Conservation (phyloP, 1,140 invertebrate species). For the Akabosia matsudoensis region DNA sequence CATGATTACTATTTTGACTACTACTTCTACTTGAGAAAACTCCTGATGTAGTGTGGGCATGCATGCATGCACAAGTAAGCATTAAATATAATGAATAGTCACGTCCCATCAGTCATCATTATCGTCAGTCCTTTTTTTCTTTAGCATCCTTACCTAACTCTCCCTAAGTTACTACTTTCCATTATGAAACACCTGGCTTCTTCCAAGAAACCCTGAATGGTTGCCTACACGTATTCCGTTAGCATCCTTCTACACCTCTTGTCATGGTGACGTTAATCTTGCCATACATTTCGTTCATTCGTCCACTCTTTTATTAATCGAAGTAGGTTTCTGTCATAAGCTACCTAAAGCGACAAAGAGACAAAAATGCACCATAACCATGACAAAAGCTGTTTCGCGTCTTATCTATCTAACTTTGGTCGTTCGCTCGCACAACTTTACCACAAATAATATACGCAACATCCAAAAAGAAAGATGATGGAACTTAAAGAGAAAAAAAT, state of each 20-base stretch:
- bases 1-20: too few relatives aligned
- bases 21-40: too few relatives aligned
- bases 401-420: background rate
- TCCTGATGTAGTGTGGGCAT: background rate
- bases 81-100: background rate
- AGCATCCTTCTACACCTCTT: background rate
- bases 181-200: too few relatives aligned
- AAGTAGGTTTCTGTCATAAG: background rate
- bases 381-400: background rate
- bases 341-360: background rate
- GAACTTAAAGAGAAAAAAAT: constrained; percentile 13
- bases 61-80: background rate
- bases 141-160: too few relatives aligned
- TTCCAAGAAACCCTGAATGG: background rate
- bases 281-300: background rate
- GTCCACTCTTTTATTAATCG: background rate
- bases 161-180: too few relatives aligned
- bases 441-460: background rate
- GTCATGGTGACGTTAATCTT: background rate
- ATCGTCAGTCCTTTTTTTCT: too few relatives aligned
- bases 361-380: background rate
- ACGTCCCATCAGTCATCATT: background rate
- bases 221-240: too few relatives aligned
- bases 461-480: constrained; percentile 1
- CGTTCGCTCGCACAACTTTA: background rate